These are phyloP conservation scores for Petrocephalus schoutedeni DNA, from an alignment of 2,797 vertebrate genomes.

Conservation along the genomic window DNA sequence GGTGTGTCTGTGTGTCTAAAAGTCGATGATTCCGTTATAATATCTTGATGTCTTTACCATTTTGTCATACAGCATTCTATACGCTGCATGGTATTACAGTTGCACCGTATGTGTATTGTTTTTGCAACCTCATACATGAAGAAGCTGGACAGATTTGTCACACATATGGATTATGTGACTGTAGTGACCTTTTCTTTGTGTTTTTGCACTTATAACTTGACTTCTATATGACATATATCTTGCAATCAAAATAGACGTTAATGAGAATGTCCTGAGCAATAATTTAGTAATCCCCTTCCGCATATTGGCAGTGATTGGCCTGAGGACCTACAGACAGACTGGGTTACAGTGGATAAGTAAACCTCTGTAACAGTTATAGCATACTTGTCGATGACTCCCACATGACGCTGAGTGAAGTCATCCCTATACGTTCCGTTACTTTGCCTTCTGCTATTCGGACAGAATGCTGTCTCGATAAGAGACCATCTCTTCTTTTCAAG, in stretches of 20 bases:
- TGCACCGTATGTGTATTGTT: background rate
- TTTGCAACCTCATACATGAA: background rate
- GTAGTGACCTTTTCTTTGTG: background rate
- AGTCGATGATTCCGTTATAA: background rate
- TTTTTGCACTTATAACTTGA: background rate
- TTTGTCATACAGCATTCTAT: background rate
- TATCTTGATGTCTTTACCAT: background rate
- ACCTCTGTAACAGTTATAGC: background rate
- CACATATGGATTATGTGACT: background rate
- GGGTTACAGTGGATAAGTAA: background rate
- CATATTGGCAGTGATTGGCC: background rate
- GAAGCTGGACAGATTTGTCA: background rate
- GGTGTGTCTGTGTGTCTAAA: background rate
- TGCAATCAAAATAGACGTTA: background rate
- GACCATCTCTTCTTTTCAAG: background rate
- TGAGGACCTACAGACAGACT: background rate
- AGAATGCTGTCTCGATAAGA: background rate
- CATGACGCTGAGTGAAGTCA: background rate
- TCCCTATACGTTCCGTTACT: background rate
- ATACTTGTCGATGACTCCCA: background rate
- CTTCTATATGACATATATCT: background rate
- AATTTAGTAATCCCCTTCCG: background rate
- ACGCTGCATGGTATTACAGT: background rate
- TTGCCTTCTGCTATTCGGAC: background rate
- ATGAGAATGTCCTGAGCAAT: background rate